Base-by-base conservation (phyloP, 2,797 vertebrate species). In the Euphonia xanthogaster region DNA sequence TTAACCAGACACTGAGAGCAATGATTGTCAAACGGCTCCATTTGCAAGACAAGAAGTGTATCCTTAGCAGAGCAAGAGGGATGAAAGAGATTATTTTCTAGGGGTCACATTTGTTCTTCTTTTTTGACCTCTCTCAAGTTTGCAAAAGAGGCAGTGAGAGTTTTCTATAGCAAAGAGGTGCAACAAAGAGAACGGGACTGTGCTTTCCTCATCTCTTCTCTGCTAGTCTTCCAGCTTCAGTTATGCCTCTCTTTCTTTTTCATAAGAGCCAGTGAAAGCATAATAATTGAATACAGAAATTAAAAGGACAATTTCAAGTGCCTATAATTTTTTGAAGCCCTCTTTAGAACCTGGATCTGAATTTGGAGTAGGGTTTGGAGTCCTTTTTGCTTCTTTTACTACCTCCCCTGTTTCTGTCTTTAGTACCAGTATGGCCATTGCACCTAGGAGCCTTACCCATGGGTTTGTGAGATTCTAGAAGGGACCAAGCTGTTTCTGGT, bases 21-120 rank as follows among this genome's bases (percentile, higher is more conserved):
- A 96, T 96, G 97, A 95, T 94, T 96, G 95, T 97, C 94, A 94
- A 97, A 96, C 30, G 30, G 76, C 86, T 88, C 94, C 96, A 97
- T 97, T 97, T 97, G 96, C 96, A 97, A 97, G 96, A 97, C 97
- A 97, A 97, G 96, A 96, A 96, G 91, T 91, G 88, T 89, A 94
- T 96, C 96, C 88, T 95, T 97, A 91, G 94, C 93, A 95, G 91
- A 94, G 90, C 94, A 95, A 89, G 95, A 71, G 86, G 91, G 88
- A 96, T 97, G 96, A 97, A 97, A 96, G 97, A 97, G 91, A 97
- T 96, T 95, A 95, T 96, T 97, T 97, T 96, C 94, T 65, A 91
- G 86, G 88, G 95, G 94, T 97, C 96, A 97, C 93, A 91, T 96
- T 97, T 95, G 81, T 96, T 96, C 96, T 94, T 97, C 93, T 92